Evolutionary conservation across 2,113 vertebrate genomes (phyloP).

Genomic region (Epinephelus fuscoguttatus): DNA sequence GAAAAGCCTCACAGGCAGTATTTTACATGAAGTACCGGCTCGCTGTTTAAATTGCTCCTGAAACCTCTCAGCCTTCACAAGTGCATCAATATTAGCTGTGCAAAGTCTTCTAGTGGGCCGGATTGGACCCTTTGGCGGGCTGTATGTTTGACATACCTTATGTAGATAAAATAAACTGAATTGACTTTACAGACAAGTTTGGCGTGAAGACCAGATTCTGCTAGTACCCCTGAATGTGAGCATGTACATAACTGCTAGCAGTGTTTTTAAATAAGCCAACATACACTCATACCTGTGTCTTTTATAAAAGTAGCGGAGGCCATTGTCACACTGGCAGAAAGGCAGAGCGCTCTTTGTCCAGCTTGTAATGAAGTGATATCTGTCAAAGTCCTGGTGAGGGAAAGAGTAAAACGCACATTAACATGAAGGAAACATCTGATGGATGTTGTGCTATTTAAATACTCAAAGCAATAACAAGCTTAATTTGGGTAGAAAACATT

Average conservation of each 20-base stretch:
- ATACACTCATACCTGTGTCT: conserved; percentile 58
- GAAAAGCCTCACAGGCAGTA: too few relatives aligned
- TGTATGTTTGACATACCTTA: too few relatives aligned
- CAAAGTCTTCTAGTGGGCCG: too few relatives aligned
- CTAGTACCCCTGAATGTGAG: not conserved
- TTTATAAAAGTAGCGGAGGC: conserved; percentile 37
- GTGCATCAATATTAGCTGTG: too few relatives aligned
- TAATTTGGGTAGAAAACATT: conserved; percentile 20
- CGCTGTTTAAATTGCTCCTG: too few relatives aligned
- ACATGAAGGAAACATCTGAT: not conserved
- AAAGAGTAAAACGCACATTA: conserved; percentile 7
- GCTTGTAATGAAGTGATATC: conserved; percentile 47
- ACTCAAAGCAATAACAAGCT: conserved; percentile 7
- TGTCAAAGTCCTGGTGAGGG: conserved; percentile 7
- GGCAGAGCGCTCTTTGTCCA: conserved; percentile 40
- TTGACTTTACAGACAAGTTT: not conserved
- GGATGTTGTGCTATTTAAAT: not conserved
- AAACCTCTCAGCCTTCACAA: too few relatives aligned
- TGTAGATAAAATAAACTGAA: not conserved
- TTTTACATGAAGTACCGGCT: too few relatives aligned
- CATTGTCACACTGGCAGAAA: conserved; percentile 60
- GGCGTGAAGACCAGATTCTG: not conserved
- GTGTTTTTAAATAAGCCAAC: not conserved
- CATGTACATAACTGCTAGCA: not conserved
- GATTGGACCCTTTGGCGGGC: too few relatives aligned